Conservation (phyloP, 1,140 invertebrate genomes). For the Scaptodrosophila lebanonensis region DNA sequence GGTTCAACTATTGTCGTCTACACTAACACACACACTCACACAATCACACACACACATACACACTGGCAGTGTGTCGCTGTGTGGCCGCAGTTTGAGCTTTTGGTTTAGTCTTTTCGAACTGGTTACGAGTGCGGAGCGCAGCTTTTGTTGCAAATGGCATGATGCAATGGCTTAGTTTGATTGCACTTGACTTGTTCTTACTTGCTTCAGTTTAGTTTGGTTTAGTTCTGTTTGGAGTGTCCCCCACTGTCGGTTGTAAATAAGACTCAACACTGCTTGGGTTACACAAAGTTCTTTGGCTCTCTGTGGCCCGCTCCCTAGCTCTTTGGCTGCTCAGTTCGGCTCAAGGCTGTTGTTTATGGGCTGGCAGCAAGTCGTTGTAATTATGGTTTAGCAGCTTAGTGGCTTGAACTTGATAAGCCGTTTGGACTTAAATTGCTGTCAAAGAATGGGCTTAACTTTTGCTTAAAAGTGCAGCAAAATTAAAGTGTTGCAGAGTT, state of each 20-base stretch:
- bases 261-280: slow-evolving; percentile 37
- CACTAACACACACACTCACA: too few relatives aligned
- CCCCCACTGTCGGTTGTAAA: too few relatives aligned
- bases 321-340: slow-evolving; percentile 9
- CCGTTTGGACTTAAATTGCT: neutral
- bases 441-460: slow-evolving; percentile 21
- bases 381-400: slow-evolving; percentile 25
- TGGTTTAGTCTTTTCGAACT: slow-evolving; percentile 1
- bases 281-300: neutral
- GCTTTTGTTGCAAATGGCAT: slow-evolving; percentile 25
- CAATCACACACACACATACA: too few relatives aligned
- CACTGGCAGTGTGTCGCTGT: too few relatives aligned
- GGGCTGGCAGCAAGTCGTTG: slow-evolving; percentile 1
- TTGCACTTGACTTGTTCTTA: slow-evolving; percentile 58
- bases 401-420: slow-evolving; percentile 7
- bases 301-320: too few relatives aligned
- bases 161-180: slow-evolving; percentile 57
- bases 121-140: too few relatives aligned
- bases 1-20: too few relatives aligned
- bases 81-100: slow-evolving; percentile 26
- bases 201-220: too few relatives aligned
- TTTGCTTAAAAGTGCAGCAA: slow-evolving; percentile 4
- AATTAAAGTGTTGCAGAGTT: too few relatives aligned
- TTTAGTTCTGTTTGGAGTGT: too few relatives aligned
- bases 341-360: slow-evolving; percentile 22